phyloP scores from a whole-genome alignment of 1,140 invertebrate genomes.

The Lamellibrachia luymesi region DNA sequence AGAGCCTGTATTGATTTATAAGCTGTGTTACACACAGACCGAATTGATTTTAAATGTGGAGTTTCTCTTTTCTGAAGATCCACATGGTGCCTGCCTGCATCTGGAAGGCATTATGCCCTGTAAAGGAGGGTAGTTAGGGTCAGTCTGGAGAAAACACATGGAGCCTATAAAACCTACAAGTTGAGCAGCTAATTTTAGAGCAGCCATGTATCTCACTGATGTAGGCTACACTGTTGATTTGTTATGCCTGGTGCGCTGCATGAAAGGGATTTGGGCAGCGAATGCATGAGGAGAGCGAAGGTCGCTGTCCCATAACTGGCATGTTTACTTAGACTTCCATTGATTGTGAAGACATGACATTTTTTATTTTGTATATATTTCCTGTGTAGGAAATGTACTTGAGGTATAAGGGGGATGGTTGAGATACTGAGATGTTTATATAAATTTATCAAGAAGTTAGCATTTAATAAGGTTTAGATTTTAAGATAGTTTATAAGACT shows the following conservation, averaged over 20 bases:
- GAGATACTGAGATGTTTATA: neutral
- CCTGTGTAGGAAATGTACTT: neutral
- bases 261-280: neutral
- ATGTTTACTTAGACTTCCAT: neutral
- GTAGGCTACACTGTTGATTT: neutral
- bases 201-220: neutral
- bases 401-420: neutral
- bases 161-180: neutral
- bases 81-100: neutral
- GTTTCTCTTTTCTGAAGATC: neutral
- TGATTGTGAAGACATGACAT: no score
- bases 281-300: neutral
- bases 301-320: neutral
- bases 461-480: neutral
- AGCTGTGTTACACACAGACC: neutral
- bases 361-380: neutral
- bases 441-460: neutral
- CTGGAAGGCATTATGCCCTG: neutral
- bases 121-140: neutral
- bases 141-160: neutral
- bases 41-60: neutral
- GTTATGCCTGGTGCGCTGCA: neutral
- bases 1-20: neutral
- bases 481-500: neutral
- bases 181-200: neutral